A percentile compares a stretch with the other conserved stretches of the same genome.
These are phyloP conservation scores for Gandaritis pyraliata DNA, from an alignment of 2,888 invertebrate species.

Conservation along the genomic window DNA sequence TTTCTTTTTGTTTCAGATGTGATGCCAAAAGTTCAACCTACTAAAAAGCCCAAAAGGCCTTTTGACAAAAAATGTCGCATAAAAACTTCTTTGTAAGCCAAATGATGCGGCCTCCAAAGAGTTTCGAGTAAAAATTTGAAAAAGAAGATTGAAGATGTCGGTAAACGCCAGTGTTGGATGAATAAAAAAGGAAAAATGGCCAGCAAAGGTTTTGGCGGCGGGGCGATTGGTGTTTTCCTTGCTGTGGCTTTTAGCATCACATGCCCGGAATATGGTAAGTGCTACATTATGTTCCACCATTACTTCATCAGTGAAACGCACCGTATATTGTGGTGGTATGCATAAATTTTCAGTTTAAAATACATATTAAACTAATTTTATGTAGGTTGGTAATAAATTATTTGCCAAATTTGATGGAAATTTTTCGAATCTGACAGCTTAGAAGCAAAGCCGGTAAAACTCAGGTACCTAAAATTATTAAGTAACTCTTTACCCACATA, in stretches of 20 bases:
- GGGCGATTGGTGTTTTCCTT: slow-evolving; percentile 77
- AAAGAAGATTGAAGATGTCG: slow-evolving; percentile 74
- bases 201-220: slow-evolving; percentile 71
- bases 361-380: too few relatives aligned
- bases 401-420: too few relatives aligned
- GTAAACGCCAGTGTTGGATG: slow-evolving; percentile 77
- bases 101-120: slow-evolving; percentile 60
- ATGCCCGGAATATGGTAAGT: slow-evolving; percentile 80
- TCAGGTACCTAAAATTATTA: too few relatives aligned
- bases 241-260: slow-evolving; percentile 77
- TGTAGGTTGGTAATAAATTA: too few relatives aligned
- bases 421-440: too few relatives aligned
- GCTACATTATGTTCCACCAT: not conserved
- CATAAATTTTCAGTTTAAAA: too few relatives aligned
- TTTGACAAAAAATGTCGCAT: slow-evolving; percentile 58
- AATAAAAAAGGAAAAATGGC: slow-evolving; percentile 76
- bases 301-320: not conserved
- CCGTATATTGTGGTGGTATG: not conserved
- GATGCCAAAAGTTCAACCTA: slow-evolving; percentile 42
- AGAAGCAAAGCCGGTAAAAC: too few relatives aligned
- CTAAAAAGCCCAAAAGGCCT: slow-evolving; percentile 43
- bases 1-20: slow-evolving; percentile 64
- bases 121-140: slow-evolving; percentile 65
- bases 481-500: too few relatives aligned
- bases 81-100: slow-evolving; percentile 52